phyloP scores from a whole-genome alignment of 2,797 vertebrate species.

The Salmo trutta region DNA sequence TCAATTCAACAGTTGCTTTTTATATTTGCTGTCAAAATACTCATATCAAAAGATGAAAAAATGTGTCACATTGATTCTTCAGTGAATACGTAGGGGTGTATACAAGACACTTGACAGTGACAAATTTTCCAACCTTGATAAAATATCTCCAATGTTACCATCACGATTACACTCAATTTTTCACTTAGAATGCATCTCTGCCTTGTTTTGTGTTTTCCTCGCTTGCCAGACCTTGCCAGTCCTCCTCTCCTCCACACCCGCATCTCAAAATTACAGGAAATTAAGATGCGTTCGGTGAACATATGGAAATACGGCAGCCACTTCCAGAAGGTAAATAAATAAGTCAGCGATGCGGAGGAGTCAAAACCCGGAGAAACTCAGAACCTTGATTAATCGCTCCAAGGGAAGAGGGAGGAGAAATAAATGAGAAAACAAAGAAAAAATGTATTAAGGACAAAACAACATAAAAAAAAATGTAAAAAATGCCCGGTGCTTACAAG shows the following conservation, averaged over 20 bases:
- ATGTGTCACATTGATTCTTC: too few species aligned
- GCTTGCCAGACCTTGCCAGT: too few species aligned
- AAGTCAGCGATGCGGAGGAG: conserved; percentile 31
- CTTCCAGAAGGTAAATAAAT: conserved; percentile 51
- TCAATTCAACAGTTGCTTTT: too few species aligned
- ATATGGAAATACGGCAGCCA: conserved; percentile 31
- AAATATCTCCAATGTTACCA: too few species aligned
- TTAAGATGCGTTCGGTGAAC: conserved; percentile 45
- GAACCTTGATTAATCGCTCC: conserved; percentile 47
- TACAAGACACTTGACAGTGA: too few species aligned
- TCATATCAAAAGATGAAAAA: too few species aligned
- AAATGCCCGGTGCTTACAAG: conserved; percentile 13
- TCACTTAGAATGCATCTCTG: too few species aligned
- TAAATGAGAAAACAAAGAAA: conserved; percentile 5
- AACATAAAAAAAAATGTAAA: conserved; percentile 21
- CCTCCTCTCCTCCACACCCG: neutral
- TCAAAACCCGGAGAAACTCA: conserved; percentile 16
- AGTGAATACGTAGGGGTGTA: too few species aligned
- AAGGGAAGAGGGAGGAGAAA: conserved; percentile 15
- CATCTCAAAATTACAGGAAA: conserved; percentile 55
- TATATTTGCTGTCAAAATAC: too few species aligned
- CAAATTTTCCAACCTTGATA: too few species aligned
- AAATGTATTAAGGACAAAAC: conserved; percentile 36
- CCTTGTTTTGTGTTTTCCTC: too few species aligned
- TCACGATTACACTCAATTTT: too few species aligned